A percentile compares a stretch with the other conserved stretches of the same genome.
Evolutionary conservation across 2,797 vertebrate species (phyloP).

Genomic region (Paguma larvata): DNA sequence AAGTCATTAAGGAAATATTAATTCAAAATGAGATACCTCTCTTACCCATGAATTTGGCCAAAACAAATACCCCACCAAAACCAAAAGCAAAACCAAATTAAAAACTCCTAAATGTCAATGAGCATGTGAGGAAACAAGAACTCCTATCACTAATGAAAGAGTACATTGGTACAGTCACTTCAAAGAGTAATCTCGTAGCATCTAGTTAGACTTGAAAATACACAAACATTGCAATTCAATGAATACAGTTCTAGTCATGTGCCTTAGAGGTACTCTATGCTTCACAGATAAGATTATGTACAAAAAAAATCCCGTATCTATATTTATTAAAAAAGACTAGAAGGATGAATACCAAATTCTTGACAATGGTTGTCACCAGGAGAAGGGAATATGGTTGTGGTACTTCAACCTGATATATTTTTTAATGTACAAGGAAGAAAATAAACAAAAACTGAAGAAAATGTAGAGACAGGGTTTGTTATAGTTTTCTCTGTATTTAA

Average conservation of each 20-base stretch:
- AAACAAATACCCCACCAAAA: background rate
- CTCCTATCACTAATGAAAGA: background rate
- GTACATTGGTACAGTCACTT: background rate
- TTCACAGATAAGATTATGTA: background rate
- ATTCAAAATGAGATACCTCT: background rate
- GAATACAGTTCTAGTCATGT: background rate
- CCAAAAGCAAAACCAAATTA: background rate
- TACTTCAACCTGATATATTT: slow-evolving; percentile 31
- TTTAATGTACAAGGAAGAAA: background rate
- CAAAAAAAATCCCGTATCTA: background rate
- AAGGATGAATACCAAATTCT: slow-evolving; percentile 3
- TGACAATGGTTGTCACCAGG: background rate
- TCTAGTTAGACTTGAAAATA: background rate
- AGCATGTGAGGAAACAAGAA: background rate
- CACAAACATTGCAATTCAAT: background rate
- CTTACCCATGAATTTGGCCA: background rate
- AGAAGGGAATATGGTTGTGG: background rate
- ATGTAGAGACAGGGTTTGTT: background rate
- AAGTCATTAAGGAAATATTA: slow-evolving; percentile 45
- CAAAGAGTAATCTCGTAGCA: background rate
- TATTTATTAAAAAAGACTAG: background rate
- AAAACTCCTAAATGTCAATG: background rate
- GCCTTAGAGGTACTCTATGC: background rate
- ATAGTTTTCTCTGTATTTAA: slow-evolving; percentile 40
- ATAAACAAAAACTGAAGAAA: background rate